Percentiles rank a stretch among this genome's conserved stretches.
These are phyloP conservation scores for Nyctalus aviator DNA, from an alignment of 2,797 vertebrate species.

Conservation along the genomic window DNA sequence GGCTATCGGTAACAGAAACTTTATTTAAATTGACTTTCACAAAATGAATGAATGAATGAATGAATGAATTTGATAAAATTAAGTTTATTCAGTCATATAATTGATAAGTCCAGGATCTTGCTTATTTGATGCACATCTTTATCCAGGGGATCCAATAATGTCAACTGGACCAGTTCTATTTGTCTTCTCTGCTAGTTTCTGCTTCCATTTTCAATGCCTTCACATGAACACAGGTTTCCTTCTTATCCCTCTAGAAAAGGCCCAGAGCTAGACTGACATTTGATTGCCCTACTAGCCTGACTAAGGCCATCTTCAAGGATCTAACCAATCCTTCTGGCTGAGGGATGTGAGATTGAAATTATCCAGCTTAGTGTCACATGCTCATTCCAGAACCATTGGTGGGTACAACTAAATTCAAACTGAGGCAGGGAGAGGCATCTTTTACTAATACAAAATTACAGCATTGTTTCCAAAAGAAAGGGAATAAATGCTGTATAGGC, in stretches of 20 bases:
- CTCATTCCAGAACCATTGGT: not conserved
- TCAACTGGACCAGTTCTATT: not conserved
- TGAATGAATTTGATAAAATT: not conserved
- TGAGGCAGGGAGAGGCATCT: not conserved
- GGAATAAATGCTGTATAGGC: not conserved
- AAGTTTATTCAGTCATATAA: not conserved
- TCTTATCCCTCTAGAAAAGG: not conserved
- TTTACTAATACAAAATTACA: not conserved
- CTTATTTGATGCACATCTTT: not conserved
- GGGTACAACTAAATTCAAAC: not conserved
- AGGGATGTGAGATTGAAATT: not conserved
- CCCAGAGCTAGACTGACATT: not conserved
- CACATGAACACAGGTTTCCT: not conserved
- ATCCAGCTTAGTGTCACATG: not conserved
- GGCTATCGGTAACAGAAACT: not conserved
- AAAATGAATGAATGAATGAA: not conserved
- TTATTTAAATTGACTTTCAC: not conserved
- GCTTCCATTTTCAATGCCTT: not conserved
- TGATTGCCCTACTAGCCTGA: not conserved
- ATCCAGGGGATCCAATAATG: not conserved
- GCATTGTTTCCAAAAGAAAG: not conserved
- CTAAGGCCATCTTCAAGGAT: not conserved
- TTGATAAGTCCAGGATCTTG: not conserved
- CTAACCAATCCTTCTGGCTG: not conserved
- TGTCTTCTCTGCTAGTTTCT: not conserved